Base-by-base conservation (phyloP, 2,113 vertebrate species). In the Athene cunicularia region DNA sequence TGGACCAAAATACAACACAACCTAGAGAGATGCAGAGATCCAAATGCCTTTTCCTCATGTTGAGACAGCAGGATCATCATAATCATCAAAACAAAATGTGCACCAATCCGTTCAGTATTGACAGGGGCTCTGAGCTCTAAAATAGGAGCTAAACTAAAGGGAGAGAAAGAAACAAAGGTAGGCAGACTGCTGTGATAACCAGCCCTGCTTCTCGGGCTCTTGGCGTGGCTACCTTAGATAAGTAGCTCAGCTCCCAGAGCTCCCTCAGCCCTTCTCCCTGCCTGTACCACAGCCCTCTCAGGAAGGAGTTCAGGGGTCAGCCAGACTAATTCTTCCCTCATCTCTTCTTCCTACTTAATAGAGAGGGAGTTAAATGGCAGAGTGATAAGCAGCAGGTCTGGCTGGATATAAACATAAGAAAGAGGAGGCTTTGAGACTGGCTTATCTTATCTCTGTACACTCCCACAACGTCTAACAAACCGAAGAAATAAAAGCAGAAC, bases 341-440 rank as follows among this genome's bases (percentile, higher is more conserved):
- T 80, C 49, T 76, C 58, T 77, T 49, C 50, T 35, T 95, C 45
- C 66, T n/a, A 26, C 41, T 90, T 91, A 87, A 75, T 60, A 62
- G 47, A 50, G 30, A 66, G 50, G 8, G 56, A 90, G 64, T 80
- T 91, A 95, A 91, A 88, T 41, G 28, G 71, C 30, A 55, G 43
- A 58, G 33, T n/a, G 88, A 94, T 94, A 95, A 97, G 86, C 41
- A 77, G 88, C 22, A 74, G 58, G 66, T 75, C 77, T 93, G 73
- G 23, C 43, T 94, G 80, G 80, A 66, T 96, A 94, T 28, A 88
- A 94, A 83, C 52, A 18, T 68, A 80, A 81, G 83, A 88, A 88
- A 86, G 45, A 91, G 28, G 55, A 82, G 50, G 58, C 41, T 88
- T 87, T 91, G 68, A 87, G 64, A 58, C 41, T 56, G 56, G 16